A percentile compares a stretch with the other conserved stretches of the same genome.
These are phyloP conservation scores for Globodera rostochiensis DNA, from an alignment of 1,140 invertebrate species.

Conservation along the genomic window DNA sequence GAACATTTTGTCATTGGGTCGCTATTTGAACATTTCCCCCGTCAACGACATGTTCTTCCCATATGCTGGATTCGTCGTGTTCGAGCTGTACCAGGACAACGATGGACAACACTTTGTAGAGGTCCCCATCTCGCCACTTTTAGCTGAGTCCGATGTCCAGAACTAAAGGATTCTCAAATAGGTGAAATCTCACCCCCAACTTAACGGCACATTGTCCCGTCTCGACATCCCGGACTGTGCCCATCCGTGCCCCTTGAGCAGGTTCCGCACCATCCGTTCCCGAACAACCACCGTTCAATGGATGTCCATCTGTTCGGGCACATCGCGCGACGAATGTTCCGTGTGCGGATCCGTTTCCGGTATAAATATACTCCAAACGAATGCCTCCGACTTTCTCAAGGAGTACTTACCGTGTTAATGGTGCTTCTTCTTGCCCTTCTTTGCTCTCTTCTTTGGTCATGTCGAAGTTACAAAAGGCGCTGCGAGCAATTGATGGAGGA, in stretches of 20 bases:
- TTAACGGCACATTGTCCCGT: slow-evolving; percentile 8
- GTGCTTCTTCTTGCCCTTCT: slow-evolving; percentile 4
- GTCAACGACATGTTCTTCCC: slow-evolving; percentile 13
- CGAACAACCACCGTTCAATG: slow-evolving; percentile 26
- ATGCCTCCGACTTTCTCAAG: neutral
- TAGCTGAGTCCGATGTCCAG: neutral
- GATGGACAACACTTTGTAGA: slow-evolving; percentile 19
- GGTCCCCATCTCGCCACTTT: neutral
- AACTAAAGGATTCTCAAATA: neutral
- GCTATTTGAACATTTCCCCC: neutral
- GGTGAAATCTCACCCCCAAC: slow-evolving; percentile 14
- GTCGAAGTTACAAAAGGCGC: slow-evolving; percentile 4
- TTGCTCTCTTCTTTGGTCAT: slow-evolving; percentile 15
- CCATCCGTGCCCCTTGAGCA: slow-evolving; percentile 21
- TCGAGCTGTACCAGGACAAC: slow-evolving; percentile 17
- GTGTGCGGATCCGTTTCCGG: slow-evolving; percentile 24
- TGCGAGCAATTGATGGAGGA: slow-evolving; percentile 13
- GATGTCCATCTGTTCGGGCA: slow-evolving; percentile 19
- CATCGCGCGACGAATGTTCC: slow-evolving; percentile 2
- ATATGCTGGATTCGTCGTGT: slow-evolving; percentile 8
- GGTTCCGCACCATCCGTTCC: slow-evolving; percentile 16
- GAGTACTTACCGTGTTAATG: slow-evolving; percentile 10
- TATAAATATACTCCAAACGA: neutral
- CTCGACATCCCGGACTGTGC: slow-evolving; percentile 14
- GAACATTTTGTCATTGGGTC: slow-evolving; percentile 30